Evolutionary conservation across 2,113 vertebrate species (phyloP).

Genomic region (Lutjanus erythropterus): DNA sequence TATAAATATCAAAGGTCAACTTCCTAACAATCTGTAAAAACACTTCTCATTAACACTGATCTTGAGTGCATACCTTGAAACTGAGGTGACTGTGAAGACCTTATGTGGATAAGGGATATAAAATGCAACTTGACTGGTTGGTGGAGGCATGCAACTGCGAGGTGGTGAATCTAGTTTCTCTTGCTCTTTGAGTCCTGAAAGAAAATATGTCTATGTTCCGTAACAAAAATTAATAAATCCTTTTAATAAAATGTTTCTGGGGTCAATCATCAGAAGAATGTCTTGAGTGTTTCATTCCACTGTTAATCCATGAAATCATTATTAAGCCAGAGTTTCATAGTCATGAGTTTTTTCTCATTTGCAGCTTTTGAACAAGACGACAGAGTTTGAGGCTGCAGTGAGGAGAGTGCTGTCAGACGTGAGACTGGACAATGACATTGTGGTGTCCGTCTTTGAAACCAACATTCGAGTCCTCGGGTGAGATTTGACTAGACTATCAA

Average conservation of each 20-base stretch:
- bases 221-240: background rate
- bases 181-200: background rate
- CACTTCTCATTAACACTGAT: too few relatives aligned
- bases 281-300: background rate
- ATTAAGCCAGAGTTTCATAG: background rate
- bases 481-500: conserved; percentile 69
- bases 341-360: conserved; percentile 7
- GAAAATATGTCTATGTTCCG: background rate
- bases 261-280: background rate
- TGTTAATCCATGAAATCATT: background rate
- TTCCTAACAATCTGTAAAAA: too few relatives aligned
- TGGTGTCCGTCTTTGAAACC: conserved; percentile 99
- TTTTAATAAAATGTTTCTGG: background rate
- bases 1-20: too few relatives aligned
- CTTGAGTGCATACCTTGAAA: too few relatives aligned
- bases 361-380: conserved; percentile 97
- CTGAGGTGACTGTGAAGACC: too few relatives aligned
- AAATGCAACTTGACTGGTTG: too few relatives aligned
- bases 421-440: conserved; percentile 97
- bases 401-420: conserved; percentile 95
- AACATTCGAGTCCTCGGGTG: conserved; percentile 99
- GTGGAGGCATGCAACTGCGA: too few relatives aligned
- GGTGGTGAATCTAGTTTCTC: too few relatives aligned
- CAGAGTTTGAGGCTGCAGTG: conserved; percentile 97
- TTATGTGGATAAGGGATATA: too few relatives aligned